Evolutionary conservation across 2,888 invertebrate species (phyloP), one percentile per base, ranked within the genome.

Genomic region (Watsonalla cultraria): DNA sequence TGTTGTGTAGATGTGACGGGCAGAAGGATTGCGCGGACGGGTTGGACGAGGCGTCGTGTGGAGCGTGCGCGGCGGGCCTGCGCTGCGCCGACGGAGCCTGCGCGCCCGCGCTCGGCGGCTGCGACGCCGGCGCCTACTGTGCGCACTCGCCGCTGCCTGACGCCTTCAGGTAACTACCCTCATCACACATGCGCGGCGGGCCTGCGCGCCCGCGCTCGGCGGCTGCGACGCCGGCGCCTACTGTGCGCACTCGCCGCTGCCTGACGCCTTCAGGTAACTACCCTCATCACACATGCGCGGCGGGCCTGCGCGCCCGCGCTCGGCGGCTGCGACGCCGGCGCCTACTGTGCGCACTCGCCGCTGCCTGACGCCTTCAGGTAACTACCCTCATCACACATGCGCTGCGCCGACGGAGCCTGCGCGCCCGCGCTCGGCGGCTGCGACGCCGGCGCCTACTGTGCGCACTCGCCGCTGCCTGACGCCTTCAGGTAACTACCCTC

Each of bases 11-110:
- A 62, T 96, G 96, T 74, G 97, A 97, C 80, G 95, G 96, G 0
- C 95, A 95, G 70, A 91, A 92, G 52, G 97, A 97, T 81, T 97
- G 97, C 80, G 92, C 93, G 2, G 96, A 96, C 82, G 95, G 95
- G 52, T 95, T 96, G 9, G 97, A 97, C 81, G 90, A 90, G 74
- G 78, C 70, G 56, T 60, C 51, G 62, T 83, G 96, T 96, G 85
- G 94, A 7, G 92, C 92, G n/a, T 97, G 97, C 80, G 92, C 81
- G 84, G 92, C 53, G 82, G 92, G 51, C 83, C 93, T 96, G 77
- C 96, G 96, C 65, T 93, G 86, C 62, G 77, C 82, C 72, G 91
- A 86, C 82, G 90, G 87, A 51, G 60, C 77, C 93, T 97, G 88
- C 86, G 94, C 54, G 92, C 94, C 61, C 93, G 95, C 83, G 93